Evolutionary conservation across 2,113 vertebrate genomes (phyloP).

Genomic region (Vimba vimba): DNA sequence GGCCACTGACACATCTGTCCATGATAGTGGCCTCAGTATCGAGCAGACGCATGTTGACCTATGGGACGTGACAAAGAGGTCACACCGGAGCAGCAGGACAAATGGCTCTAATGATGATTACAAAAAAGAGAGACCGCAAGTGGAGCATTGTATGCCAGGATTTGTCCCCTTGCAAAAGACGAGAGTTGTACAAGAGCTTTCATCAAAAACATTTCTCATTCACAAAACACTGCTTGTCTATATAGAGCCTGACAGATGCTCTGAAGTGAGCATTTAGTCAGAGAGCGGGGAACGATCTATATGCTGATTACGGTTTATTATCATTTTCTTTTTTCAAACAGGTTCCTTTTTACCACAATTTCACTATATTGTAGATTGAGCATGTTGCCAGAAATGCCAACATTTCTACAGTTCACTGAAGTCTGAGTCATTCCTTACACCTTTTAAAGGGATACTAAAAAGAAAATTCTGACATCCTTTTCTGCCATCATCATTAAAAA

Average conservation of each 20-base stretch:
- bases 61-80: constrained; percentile 20
- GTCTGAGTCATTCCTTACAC: too few relatives aligned
- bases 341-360: not conserved
- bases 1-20: constrained; percentile 33
- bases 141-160: not conserved
- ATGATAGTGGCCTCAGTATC: not conserved
- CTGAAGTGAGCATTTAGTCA: constrained; percentile 44
- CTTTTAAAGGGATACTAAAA: too few relatives aligned
- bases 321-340: not conserved
- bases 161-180: constrained; percentile 8
- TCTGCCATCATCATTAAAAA: too few relatives aligned
- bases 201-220: constrained; percentile 17
- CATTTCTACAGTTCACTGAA: too few relatives aligned
- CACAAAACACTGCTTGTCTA: constrained; percentile 33
- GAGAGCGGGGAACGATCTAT: constrained; percentile 10
- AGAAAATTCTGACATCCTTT: too few relatives aligned
- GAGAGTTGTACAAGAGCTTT: constrained; percentile 11
- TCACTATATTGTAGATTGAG: not conserved
- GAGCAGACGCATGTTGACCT: constrained; percentile 12
- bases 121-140: constrained; percentile 17
- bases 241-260: constrained; percentile 45
- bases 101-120: constrained; percentile 10
- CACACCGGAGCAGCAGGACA: not conserved
- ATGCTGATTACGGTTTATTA: constrained; percentile 19
- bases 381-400: not conserved